Evolutionary conservation across 2,113 vertebrate genomes (phyloP), one percentile per base, ranked within the genome.

Genomic region (Cryptoleucopteryx plumbea): DNA sequence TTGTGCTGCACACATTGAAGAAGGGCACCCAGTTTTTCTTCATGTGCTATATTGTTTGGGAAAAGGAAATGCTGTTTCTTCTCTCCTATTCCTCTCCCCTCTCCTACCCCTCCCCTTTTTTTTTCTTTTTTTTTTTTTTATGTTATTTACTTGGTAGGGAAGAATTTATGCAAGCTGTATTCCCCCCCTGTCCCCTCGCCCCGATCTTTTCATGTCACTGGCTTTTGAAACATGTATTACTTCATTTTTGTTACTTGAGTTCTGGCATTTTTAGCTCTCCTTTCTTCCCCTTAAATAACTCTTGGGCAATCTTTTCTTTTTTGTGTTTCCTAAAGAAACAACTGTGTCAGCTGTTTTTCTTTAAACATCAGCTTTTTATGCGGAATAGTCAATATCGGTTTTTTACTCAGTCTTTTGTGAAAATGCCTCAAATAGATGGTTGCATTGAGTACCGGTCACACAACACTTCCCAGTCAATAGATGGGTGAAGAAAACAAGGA

Each of bases 271-370:
- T 96, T 91, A 89, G 61, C 65, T 90, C 65, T 52, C 27, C 56
- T 72, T 92, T 94, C 88, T 94, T 87, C 90, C 74, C 73, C 47
- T 87, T 91, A 91, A 96, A 91, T 95, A 93, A 79, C 61, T 84
- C 55, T 75, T 87, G 18, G 42, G 68, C 86, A 96, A 83, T 88
- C 14, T 26, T 50, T 78, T 72, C 38, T 92, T 68, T 92, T 78
- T 31, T 91, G 10, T 48, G 34, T 53, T 94, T 94, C 71, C 52
- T 88, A 85, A 90, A 85, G 73, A 94, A 96, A 93, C 43, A 68
- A 11, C 40, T 31, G 7, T 94, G 38, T 92, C 92, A 93, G 88
- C 61, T 82, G 55, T 61, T 47, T 66, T 78, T 71, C 55, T 83
- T 88, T 63, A 70, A 70, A 52, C 56, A 87, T 85, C 29, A 82